phyloP scores from a whole-genome alignment of 2,888 invertebrate species.

The Nipponacmea schrenckii region DNA sequence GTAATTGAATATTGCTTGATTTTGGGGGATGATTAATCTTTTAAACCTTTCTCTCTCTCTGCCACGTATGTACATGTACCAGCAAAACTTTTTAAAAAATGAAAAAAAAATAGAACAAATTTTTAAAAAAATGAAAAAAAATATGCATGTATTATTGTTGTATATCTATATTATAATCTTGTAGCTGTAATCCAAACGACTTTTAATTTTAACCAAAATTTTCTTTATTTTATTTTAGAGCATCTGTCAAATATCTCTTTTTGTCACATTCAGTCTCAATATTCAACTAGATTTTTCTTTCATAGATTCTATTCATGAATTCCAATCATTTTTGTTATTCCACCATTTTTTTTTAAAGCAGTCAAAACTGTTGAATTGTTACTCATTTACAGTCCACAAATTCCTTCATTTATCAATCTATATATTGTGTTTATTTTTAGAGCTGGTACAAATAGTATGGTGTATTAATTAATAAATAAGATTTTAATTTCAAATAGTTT shows the following conservation, averaged over 20 bases:
- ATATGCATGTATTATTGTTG: slow-evolving; percentile 1
- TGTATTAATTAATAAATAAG: slow-evolving; percentile 4
- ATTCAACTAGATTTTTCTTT: too few species aligned
- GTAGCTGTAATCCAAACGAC: background rate
- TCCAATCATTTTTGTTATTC: too few species aligned
- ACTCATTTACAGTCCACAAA: too few species aligned
- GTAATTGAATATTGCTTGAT: too few species aligned
- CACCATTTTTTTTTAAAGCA: too few species aligned
- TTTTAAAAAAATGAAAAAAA: slow-evolving; percentile 19
- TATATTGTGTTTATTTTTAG: background rate
- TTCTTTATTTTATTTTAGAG: too few species aligned
- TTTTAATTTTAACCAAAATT: background rate
- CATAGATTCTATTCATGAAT: too few species aligned
- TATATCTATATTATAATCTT: background rate
- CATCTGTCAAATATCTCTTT: too few species aligned
- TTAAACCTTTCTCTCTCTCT: slow-evolving; percentile 16
- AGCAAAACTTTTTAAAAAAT: slow-evolving; percentile 11
- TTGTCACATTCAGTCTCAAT: too few species aligned
- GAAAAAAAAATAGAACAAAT: slow-evolving; percentile 17
- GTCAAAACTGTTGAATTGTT: too few species aligned
- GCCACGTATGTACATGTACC: slow-evolving; percentile 27
- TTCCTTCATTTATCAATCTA: too few species aligned
- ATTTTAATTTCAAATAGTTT: background rate
- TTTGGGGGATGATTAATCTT: background rate
- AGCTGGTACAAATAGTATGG: slow-evolving; percentile 1